These are phyloP conservation scores for Nycticorax nycticorax DNA, from an alignment of 2,113 vertebrate species.

Conservation along the genomic window DNA sequence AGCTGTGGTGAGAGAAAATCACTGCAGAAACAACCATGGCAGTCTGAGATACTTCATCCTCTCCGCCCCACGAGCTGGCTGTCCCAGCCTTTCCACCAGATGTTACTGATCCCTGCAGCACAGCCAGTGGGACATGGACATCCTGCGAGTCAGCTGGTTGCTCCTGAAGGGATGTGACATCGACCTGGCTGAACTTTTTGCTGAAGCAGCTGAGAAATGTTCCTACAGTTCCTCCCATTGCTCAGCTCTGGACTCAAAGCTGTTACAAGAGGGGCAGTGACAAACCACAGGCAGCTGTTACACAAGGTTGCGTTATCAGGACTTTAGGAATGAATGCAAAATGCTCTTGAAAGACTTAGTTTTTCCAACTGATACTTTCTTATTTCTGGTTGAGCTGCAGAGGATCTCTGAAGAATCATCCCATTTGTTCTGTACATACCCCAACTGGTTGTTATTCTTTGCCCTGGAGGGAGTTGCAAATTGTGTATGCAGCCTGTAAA, in stretches of 20 bases:
- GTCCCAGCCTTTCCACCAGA: not conserved
- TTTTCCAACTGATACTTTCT: conserved; percentile 1
- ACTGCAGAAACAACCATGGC: not conserved
- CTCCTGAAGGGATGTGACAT: not conserved
- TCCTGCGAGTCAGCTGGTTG: not conserved
- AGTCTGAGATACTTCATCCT: not conserved
- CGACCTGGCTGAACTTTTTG: conserved; percentile 36
- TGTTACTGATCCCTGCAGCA: not conserved
- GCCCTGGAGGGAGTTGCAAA: conserved; percentile 11
- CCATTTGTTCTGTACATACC: not conserved
- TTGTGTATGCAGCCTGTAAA: not conserved
- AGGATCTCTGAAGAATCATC: conserved; percentile 13
- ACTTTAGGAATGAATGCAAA: not conserved
- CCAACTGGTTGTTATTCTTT: not conserved
- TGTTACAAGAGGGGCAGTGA: not conserved
- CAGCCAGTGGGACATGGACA: not conserved
- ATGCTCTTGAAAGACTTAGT: not conserved
- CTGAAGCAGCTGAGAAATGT: conserved; percentile 38
- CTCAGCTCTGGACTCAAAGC: not conserved
- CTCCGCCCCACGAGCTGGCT: not conserved
- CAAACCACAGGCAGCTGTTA: conserved; percentile 25
- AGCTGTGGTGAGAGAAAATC: not conserved
- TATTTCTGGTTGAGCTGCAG: conserved; percentile 30
- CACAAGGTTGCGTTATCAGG: not conserved
- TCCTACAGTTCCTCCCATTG: not conserved